A percentile compares a stretch with the other conserved stretches of the same genome.
phyloP scores from a whole-genome alignment of 2,888 invertebrate genomes.

The Tetheella fluctuosa region DNA sequence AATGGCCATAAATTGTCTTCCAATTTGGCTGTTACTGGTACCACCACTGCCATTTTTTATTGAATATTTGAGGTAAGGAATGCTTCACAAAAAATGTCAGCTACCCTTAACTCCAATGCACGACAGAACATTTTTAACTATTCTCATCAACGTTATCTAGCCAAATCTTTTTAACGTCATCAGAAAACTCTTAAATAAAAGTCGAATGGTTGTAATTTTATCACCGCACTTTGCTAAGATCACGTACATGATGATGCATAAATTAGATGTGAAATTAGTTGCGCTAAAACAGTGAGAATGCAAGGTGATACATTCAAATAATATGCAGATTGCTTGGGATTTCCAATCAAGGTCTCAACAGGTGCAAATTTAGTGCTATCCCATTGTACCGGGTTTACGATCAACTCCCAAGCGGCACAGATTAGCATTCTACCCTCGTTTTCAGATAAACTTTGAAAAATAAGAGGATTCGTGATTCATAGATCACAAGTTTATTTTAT shows the following conservation, averaged over 20 bases:
- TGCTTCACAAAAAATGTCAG: too few species aligned
- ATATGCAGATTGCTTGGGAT: conserved; percentile 9
- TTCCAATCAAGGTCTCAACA: conserved; percentile 8
- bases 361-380: conserved; percentile 9
- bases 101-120: too few species aligned
- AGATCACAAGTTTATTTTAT: conserved; percentile 2
- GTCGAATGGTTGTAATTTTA: neutral
- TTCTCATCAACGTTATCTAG: too few species aligned
- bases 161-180: neutral
- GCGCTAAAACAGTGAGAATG: neutral
- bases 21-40: too few species aligned
- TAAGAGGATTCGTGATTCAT: neutral
- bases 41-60: too few species aligned
- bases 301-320: conserved; percentile 9
- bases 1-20: too few species aligned
- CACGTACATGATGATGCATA: neutral
- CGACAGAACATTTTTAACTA: neutral
- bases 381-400: conserved; percentile 8
- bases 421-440: conserved; percentile 9
- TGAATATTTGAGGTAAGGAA: too few species aligned
- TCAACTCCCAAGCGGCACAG: conserved; percentile 5
- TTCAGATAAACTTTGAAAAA: conserved; percentile 8
- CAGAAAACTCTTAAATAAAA: neutral
- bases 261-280: neutral
- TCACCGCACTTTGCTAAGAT: neutral